phyloP scores from a whole-genome alignment of 2,888 invertebrate genomes.

The Phrixothrix hirtus region DNA sequence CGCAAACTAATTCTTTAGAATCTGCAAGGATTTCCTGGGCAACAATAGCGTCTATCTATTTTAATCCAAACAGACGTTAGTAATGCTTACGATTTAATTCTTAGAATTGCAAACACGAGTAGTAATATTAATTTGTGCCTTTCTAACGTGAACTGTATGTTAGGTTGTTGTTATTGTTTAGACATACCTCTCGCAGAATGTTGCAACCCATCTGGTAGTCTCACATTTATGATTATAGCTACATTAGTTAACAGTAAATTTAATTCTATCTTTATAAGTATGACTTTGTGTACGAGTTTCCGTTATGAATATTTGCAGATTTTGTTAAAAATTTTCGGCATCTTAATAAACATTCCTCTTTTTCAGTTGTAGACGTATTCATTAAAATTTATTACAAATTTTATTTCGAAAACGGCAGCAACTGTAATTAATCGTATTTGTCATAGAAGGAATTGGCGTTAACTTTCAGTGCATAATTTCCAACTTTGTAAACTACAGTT shows the following conservation, averaged over 20 bases:
- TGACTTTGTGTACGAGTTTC: slow-evolving; percentile 5
- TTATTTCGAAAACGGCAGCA: too few species aligned
- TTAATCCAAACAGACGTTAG: slow-evolving; percentile 7
- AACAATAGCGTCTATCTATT: slow-evolving; percentile 3
- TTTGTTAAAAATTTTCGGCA: neutral
- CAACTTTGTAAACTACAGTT: too few species aligned
- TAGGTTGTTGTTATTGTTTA: slow-evolving; percentile 32
- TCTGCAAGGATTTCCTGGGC: slow-evolving; percentile 7
- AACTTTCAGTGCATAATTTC: too few species aligned
- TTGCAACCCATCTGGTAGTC: slow-evolving; percentile 18
- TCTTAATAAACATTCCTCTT: neutral
- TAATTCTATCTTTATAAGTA: slow-evolving; percentile 16
- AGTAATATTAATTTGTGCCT: slow-evolving; percentile 32
- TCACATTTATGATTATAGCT: slow-evolving; percentile 24
- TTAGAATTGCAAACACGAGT: slow-evolving; percentile 16
- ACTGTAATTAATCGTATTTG: too few species aligned
- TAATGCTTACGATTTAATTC: slow-evolving; percentile 14
- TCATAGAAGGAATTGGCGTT: too few species aligned
- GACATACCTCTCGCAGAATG: slow-evolving; percentile 22
- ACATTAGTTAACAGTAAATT: slow-evolving; percentile 23
- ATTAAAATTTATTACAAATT: too few species aligned
- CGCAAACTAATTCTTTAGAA: slow-evolving; percentile 4
- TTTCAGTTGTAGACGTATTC: neutral
- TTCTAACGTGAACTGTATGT: slow-evolving; percentile 29
- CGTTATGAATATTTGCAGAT: slow-evolving; percentile 6